Conservation (phyloP, 1,140 invertebrate genomes). For the Caerostris extrusa region DNA sequence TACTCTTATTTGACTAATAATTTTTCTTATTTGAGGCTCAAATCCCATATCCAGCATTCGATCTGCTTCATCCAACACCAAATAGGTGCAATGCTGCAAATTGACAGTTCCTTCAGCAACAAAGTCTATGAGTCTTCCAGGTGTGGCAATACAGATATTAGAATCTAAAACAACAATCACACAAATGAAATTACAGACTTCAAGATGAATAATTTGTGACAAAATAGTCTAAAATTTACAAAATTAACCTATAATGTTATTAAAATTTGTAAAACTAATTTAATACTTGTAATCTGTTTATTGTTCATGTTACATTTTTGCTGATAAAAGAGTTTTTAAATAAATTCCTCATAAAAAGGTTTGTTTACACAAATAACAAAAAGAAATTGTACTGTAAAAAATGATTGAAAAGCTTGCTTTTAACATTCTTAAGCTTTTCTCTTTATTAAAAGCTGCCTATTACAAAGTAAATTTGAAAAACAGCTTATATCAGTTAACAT, state of each 20-base stretch:
- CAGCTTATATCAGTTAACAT: too few relatives aligned
- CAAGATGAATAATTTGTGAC: too few relatives aligned
- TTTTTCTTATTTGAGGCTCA: conserved; percentile 98
- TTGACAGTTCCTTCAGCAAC: conserved; percentile 94
- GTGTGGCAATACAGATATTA: conserved; percentile 86
- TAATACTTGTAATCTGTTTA: too few relatives aligned
- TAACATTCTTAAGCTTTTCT: background rate
- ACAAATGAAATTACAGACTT: too few relatives aligned
- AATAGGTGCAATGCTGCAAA: conserved; percentile 90
- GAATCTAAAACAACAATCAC: background rate
- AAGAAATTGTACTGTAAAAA: background rate
- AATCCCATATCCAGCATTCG: conserved; percentile 99
- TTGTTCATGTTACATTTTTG: too few relatives aligned
- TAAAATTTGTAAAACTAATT: too few relatives aligned
- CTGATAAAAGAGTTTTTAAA: too few relatives aligned
- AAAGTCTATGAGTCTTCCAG: conserved; percentile 97
- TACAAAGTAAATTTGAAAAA: background rate
- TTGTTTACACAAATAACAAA: too few relatives aligned
- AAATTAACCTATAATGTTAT: too few relatives aligned
- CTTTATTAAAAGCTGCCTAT: background rate
- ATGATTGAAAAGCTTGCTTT: background rate
- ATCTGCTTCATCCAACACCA: conserved; percentile 87
- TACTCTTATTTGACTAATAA: conserved; percentile 96
- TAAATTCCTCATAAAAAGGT: too few relatives aligned
- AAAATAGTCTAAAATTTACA: too few relatives aligned